Conservation (phyloP, 2,113 vertebrate genomes). For the Eclectus roratus region DNA sequence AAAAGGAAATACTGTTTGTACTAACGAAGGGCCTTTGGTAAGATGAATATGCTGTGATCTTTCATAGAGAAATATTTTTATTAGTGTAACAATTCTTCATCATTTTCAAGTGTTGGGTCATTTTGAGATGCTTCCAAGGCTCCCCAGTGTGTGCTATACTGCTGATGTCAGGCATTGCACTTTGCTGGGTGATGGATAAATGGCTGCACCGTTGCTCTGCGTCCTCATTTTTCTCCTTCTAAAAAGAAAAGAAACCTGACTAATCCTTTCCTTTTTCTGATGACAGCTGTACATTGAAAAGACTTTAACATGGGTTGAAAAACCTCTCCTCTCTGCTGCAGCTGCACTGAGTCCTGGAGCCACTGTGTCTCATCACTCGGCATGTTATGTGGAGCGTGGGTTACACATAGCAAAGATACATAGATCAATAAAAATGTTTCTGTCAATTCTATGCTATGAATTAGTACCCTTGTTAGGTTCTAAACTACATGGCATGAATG, state of each 20-base stretch:
- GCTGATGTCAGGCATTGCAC: background rate
- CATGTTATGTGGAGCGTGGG: background rate
- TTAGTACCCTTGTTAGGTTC: background rate
- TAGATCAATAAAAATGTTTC: background rate
- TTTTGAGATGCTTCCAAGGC: background rate
- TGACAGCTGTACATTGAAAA: constrained; percentile 49
- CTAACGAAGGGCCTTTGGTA: background rate
- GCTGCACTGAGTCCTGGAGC: constrained; percentile 16
- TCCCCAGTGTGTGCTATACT: background rate
- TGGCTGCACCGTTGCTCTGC: background rate
- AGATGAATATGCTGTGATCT: background rate
- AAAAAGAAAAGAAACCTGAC: constrained; percentile 11
- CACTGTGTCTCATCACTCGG: background rate
- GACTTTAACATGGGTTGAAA: constrained; percentile 9
- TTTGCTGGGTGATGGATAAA: background rate
- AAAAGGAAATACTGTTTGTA: constrained; percentile 27
- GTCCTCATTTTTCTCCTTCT: constrained; percentile 5
- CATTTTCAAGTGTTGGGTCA: background rate
- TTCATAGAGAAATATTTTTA: constrained; percentile 6
- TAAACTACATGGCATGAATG: constrained; percentile 5
- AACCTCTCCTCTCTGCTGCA: constrained; percentile 1
- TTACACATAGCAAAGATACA: background rate
- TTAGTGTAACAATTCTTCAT: background rate
- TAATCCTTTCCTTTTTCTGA: constrained; percentile 33
- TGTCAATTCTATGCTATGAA: background rate